These are phyloP conservation scores for Lepidurus couesii DNA, from an alignment of 1,140 invertebrate genomes.

Conservation along the genomic window DNA sequence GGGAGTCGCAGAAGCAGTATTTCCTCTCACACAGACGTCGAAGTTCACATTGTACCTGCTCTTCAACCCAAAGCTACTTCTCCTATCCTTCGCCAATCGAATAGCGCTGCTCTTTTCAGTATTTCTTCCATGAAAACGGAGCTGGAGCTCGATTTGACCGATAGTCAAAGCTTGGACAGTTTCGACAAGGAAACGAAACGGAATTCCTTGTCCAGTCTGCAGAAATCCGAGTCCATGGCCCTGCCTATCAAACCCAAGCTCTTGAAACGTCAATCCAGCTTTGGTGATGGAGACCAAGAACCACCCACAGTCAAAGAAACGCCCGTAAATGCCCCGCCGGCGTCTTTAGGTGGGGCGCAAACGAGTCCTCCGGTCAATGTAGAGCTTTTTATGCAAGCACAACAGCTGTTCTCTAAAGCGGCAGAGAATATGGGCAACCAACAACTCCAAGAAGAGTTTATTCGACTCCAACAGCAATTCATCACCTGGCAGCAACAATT, in stretches of 20 bases:
- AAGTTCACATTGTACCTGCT: background rate
- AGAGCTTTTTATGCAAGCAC: slow-evolving; percentile 28
- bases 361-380: background rate
- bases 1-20: background rate
- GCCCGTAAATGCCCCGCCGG: background rate
- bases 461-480: slow-evolving; percentile 39
- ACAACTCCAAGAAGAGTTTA: slow-evolving; percentile 38
- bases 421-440: slow-evolving; percentile 34
- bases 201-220: background rate
- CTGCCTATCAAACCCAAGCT: background rate
- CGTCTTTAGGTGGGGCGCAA: background rate
- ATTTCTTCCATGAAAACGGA: background rate
- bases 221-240: background rate
- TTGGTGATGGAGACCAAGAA: background rate
- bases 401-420: slow-evolving; percentile 1
- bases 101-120: background rate
- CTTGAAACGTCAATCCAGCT: background rate
- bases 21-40: background rate
- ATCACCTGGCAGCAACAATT: slow-evolving; percentile 39
- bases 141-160: background rate
- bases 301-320: background rate
- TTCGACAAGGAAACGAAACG: background rate
- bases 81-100: background rate
- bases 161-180: background rate
- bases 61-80: background rate